Evolutionary conservation across 2,113 vertebrate genomes (phyloP).

Genomic region (Regulus satrapa): DNA sequence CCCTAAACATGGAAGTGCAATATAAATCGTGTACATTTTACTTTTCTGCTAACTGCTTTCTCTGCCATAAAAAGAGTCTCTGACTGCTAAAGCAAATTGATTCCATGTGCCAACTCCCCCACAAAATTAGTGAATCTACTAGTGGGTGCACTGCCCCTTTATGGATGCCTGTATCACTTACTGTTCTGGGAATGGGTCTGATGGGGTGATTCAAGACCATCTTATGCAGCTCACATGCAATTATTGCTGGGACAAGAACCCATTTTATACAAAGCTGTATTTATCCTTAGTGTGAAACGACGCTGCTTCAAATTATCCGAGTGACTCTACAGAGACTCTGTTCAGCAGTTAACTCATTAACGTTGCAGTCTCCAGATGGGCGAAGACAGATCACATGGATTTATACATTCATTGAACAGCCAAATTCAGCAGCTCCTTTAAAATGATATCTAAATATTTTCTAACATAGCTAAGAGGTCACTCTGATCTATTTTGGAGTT

Average conservation of each 20-base stretch:
- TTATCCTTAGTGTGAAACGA: slow-evolving; percentile 29
- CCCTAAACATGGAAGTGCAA: neutral
- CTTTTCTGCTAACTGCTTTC: neutral
- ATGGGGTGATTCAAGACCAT: slow-evolving; percentile 25
- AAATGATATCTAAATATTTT: slow-evolving; percentile 40
- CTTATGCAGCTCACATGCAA: neutral
- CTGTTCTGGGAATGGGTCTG: slow-evolving; percentile 27
- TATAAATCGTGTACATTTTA: neutral
- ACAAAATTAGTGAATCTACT: neutral
- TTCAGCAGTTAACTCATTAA: slow-evolving; percentile 53
- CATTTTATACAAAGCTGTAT: slow-evolving; percentile 45
- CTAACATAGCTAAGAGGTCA: neutral
- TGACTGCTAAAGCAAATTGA: slow-evolving; percentile 15
- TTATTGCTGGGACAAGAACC: slow-evolving; percentile 33
- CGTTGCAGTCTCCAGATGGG: slow-evolving; percentile 37
- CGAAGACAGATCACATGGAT: neutral
- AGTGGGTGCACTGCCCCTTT: neutral
- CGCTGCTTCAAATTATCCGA: neutral
- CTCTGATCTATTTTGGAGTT: neutral
- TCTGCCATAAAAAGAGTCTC: slow-evolving; percentile 24
- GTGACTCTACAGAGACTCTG: slow-evolving; percentile 34
- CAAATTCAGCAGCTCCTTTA: neutral
- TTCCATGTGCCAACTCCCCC: neutral
- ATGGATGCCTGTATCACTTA: neutral
- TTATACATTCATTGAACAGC: neutral